Base-by-base conservation (phyloP, 2,888 invertebrate species). In the Acanthococcus lagerstroemiae region DNA sequence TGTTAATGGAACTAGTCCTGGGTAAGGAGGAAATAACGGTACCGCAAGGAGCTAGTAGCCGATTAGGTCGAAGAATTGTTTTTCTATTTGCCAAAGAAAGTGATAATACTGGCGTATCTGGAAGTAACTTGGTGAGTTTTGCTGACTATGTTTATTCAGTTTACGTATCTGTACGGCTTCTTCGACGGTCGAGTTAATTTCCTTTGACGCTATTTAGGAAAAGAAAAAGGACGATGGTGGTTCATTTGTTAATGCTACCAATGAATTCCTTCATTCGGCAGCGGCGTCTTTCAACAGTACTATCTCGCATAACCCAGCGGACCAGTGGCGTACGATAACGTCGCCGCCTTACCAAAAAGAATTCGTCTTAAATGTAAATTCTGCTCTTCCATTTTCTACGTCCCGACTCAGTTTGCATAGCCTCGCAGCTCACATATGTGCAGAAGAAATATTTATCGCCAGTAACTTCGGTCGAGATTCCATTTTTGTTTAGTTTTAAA, bases 381-480 rank as follows among this genome's bases (percentile, higher is more conserved):
- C 82, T 21, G 79, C 81, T 1, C 76, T 83, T 65, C 86, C 86
- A 3, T 80, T 83, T 12, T 77, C 80, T 0, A 80, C 81, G 70
- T 85, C 85, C 0, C 77, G 80, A 7, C 77, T 79, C 48, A 79
- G 82, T 58, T 84, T 86, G 1, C 87, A 87, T 72, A 79, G 85
- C 71, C 78, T 88, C 76, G 83, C 86, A 70, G 87, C 85, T 15
- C 81, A 86, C 69, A 76, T 90, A 15, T 81, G 81, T 67, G 24
- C 71, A n/a, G 54, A 63, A 52, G 63, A 63, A 63, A 63, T 63
- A 27, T 54, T 63, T 21, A 17, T 63, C 22, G 63, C 63, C 54
- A 63, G 48, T 17, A 30, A 52, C 54, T 52, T 63, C 24, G 54
- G 27, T n/a, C 37, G 54, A 17, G 63, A 63, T 54, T 63, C 54